Evolutionary conservation across 2,113 vertebrate species (phyloP).

Genomic region (Solea senegalensis): DNA sequence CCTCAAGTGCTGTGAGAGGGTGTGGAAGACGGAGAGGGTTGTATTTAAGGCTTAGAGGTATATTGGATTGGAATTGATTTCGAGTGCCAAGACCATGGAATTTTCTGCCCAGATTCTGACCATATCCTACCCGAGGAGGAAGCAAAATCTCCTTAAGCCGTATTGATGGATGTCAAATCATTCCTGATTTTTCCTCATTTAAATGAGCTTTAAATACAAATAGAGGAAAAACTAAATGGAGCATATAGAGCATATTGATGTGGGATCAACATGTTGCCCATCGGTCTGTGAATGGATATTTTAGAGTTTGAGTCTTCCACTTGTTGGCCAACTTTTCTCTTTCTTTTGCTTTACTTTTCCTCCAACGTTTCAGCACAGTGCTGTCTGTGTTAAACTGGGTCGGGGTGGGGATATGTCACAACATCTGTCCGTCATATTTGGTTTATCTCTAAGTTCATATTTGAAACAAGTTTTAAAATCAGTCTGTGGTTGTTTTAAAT

Average conservation of each 20-base stretch:
- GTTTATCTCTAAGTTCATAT: no score
- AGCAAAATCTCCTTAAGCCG: constrained; percentile 16
- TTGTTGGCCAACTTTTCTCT: constrained; percentile 17
- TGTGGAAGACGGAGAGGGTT: constrained; percentile 1
- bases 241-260: constrained; percentile 4
- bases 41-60: constrained; percentile 2
- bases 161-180: constrained; percentile 12
- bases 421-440: no score
- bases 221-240: constrained; percentile 4
- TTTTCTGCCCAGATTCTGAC: constrained; percentile 37
- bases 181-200: constrained; percentile 22
- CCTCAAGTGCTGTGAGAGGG: constrained; percentile 18
- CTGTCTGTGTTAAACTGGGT: constrained; percentile 3
- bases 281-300: constrained; percentile 8
- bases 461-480: no score
- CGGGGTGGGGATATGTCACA: background rate
- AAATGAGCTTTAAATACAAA: constrained; percentile 8
- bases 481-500: no score
- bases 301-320: background rate
- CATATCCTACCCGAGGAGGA: background rate
- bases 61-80: constrained; percentile 29
- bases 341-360: background rate
- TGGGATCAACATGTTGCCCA: background rate
- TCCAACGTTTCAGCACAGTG: background rate
- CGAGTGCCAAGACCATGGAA: constrained; percentile 2